Evolutionary conservation across 2,888 invertebrate species (phyloP), one percentile per base, ranked within the genome.

Genomic region (Drosophila putrida): DNA sequence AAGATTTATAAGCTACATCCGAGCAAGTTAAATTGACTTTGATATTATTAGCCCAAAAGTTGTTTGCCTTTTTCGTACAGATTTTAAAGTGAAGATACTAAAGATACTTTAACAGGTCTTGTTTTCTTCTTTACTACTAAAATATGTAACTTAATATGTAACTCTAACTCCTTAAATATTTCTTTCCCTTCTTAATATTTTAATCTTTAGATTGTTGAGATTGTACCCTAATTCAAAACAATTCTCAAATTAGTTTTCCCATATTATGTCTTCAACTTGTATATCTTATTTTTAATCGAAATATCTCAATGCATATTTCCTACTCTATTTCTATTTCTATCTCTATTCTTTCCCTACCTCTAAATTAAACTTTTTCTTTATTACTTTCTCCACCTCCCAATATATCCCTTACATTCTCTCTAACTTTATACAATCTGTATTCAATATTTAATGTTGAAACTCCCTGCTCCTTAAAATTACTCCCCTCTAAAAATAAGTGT

Each of bases 1-100:
- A 53, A 53, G 27, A 53, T 53, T 31, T 27, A 31, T 53, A 28
- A 28, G 39, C 28, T 53, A 28, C 11, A 31, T 53, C 20, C 4
- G 25, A 31, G 35, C 8, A 11, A n/a, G 10, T 27, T 11, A 49
- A 49, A 15, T 20, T 49, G 20, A 11, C 31, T 27, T 43, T 31
- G 11, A 15, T 13, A 11, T 10, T 13, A 6, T 47, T 47, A n/a
- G 15, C 20, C 10, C 6, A 25, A 10, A 43, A 43, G 25, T 25
- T 11, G 25, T 25, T 11, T n/a, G 41, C 5, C 4, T 25, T 25
- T 43, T 5, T 25, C 2, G 13, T 20, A 4, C 5, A 25, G 6
- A 25, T 10, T 10, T 35, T 2, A n/a, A 6, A 20, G 20, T 20
- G 0, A 20, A 20, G 20, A n/a, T n/a, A n/a, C n/a, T n/a, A n/a